Percentiles rank a stretch among this genome's conserved stretches.
These are phyloP conservation scores for Petromus typicus DNA, from an alignment of 2,113 vertebrate species.

Conservation along the genomic window DNA sequence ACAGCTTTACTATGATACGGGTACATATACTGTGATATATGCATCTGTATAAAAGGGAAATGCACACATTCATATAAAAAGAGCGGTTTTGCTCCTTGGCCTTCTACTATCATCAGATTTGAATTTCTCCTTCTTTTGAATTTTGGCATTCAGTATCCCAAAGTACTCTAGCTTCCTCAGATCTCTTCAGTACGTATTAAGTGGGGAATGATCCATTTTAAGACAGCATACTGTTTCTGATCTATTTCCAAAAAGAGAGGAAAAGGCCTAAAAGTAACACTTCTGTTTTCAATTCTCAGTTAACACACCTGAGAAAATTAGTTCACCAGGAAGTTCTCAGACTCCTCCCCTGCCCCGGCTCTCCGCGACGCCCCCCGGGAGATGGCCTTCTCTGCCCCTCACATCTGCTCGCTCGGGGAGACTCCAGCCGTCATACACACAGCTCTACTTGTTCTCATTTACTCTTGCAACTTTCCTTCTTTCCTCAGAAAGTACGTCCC, in stretches of 20 bases:
- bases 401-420: too few species aligned
- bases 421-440: too few species aligned
- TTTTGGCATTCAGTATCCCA: slow-evolving; percentile 18
- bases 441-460: neutral
- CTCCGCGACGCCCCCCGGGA: neutral
- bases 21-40: neutral
- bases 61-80: neutral
- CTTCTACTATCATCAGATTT: neutral
- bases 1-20: neutral
- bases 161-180: neutral
- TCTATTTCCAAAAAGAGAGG: neutral
- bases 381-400: too few species aligned
- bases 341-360: neutral
- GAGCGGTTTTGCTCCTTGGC: neutral
- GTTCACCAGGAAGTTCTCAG: neutral
- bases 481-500: slow-evolving; percentile 50
- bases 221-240: neutral
- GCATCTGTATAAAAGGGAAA: neutral
- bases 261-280: neutral
- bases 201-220: neutral
- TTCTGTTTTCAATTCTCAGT: neutral
- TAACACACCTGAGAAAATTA: neutral
- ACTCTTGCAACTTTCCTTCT: slow-evolving; percentile 45
- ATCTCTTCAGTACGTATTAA: slow-evolving; percentile 9
- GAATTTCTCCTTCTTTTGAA: neutral